These are phyloP conservation scores for Dicyrtomina minuta DNA, from an alignment of 2,888 invertebrate species.

Conservation along the genomic window DNA sequence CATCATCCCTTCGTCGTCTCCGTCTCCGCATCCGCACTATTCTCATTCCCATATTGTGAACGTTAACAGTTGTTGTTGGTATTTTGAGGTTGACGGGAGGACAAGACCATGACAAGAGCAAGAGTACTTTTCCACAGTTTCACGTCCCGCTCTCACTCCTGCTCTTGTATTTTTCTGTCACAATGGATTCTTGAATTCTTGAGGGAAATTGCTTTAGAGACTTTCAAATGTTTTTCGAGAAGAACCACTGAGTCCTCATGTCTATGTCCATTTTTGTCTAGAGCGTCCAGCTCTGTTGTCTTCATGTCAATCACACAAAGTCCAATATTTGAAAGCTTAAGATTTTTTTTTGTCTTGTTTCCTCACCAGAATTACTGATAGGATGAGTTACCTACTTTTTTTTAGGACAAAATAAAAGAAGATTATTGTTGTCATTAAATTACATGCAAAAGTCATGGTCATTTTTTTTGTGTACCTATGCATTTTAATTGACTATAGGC, in stretches of 20 bases:
- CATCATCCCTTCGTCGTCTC: too few species aligned
- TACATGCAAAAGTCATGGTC: too few species aligned
- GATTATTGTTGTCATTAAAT: too few species aligned
- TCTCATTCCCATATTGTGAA: too few species aligned
- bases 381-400: too few species aligned
- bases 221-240: conserved; percentile 3
- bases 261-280: conserved; percentile 25
- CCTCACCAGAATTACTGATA: neutral
- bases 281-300: too few species aligned
- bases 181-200: conserved; percentile 32
- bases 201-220: conserved; percentile 40
- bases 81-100: neutral
- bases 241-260: conserved; percentile 14
- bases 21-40: too few species aligned
- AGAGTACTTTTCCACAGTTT: neutral
- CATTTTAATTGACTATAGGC: too few species aligned
- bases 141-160: neutral
- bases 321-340: conserved; percentile 35
- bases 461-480: too few species aligned
- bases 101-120: neutral
- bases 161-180: neutral
- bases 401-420: too few species aligned
- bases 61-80: too few species aligned
- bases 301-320: conserved; percentile 41
- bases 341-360: conserved; percentile 9